Base-by-base conservation (phyloP, 1,140 invertebrate species). In the Drosophila rufa region DNA sequence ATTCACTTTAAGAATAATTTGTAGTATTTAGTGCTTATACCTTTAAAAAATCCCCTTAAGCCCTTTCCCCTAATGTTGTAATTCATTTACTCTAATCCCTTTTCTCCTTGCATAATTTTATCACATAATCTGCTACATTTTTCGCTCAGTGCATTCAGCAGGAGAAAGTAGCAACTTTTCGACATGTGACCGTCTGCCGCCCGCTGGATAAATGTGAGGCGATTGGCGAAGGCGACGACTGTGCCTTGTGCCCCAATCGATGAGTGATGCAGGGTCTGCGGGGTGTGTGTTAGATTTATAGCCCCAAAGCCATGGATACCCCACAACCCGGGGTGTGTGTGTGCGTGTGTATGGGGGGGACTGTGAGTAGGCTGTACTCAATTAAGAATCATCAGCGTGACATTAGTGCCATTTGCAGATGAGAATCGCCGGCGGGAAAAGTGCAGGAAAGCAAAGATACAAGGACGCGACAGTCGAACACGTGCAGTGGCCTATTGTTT, bases 361-460 rank as follows among this genome's bases (percentile, higher is more conserved):
- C 53, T 55, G 56, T 64, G 82, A 53, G 65, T 70, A 84, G 78
- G 73, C 78, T 78, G 74, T 90, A 89, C 78, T 85, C 85, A 89
- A 89, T 89, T 89, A 89, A 89, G 84, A 89, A 86, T 81, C 85
- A 89, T 90, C 85, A 90, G 85, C 77, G 81, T 90, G 80, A 89
- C 85, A 89, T 90, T 90, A 89, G 85, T 89, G 81, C 75, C 85
- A 85, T 82, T 90, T 82, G 74, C 64, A 78, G 75, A 68, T 56
- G 56, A 45, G 45, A 62, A 74, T 50, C 70, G 27, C 8, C 17
- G 65, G 33, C 43, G 40, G 55, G 36, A 38, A 50, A 56, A 71
- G 66, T 70, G 62, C 66, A 75, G 50, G 67, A 60, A 62, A 58
- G 30, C 19, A 67, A n/a, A 62, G 75, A 79, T 59, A 76, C 75